Base-by-base conservation (phyloP, 2,797 vertebrate species). In the Megaceryle alcyon region DNA sequence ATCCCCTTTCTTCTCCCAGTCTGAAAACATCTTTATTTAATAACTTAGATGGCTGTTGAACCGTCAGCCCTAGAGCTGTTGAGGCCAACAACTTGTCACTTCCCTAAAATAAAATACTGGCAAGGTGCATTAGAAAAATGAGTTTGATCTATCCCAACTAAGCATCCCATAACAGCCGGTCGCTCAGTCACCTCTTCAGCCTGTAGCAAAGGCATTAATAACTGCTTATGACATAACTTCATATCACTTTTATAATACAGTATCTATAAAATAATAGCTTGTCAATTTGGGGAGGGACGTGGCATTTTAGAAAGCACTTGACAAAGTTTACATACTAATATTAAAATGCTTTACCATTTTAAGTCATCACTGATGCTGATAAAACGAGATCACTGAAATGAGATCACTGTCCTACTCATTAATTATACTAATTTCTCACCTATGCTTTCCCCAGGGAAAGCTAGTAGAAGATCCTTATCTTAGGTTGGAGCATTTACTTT, bases 261-360 rank as follows among this genome's bases (percentile, higher is more conserved):
- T 48, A 51, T 53, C 70, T 86, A 57, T 61, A 69, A 78, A 91
- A 75, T 73, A 65, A 86, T 65, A 46, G 54, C 17, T 37, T 92
- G 20, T 76, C 39, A 83, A 43, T 5, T n/a, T 26, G 9, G 5
- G 10, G 12, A 56, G 61, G 16, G 12, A 25, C 53, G 39, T 88
- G 68, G 49, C 41, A 48, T 76, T 81, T 90, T 84, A 79, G 70
- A 76, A 93, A 86, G 88, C 94, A 96, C 84, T 93, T 94, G 44
- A 60, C 56, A 44, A 56, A 5, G 1, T 93, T 94, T 84, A 71
- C 9, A 4, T 73, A 12, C 31, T 75, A 41, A 69, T 82, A 44
- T 66, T 77, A 80, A 84, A 84, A 70, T 66, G 16, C 33, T 83
- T 86, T 94, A 33, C 33, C 29, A 4, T 18, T 88, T 3, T 60